A percentile compares a stretch with the other conserved stretches of the same genome.
phyloP scores from a whole-genome alignment of 2,888 invertebrate species.

The Erpobdella octoculata region DNA sequence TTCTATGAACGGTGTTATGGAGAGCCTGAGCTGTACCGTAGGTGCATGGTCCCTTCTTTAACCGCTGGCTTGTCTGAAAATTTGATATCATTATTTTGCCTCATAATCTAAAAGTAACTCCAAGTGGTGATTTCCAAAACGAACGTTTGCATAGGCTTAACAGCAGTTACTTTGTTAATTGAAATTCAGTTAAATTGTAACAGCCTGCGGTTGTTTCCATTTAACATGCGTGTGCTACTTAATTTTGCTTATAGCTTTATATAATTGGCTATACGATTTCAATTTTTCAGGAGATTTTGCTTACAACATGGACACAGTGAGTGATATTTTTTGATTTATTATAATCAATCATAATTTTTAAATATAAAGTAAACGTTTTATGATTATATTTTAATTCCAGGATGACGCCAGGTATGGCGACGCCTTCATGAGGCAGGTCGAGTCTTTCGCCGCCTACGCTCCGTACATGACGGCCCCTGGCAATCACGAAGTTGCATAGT shows the following conservation, averaged over 20 bases:
- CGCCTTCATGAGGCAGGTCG: slow-evolving; percentile 82
- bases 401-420: slow-evolving; percentile 75
- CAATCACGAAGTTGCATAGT: slow-evolving; percentile 77
- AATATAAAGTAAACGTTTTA: not conserved
- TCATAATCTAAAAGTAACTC: too few species aligned
- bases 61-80: too few species aligned
- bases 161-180: too few species aligned
- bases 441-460: slow-evolving; percentile 75
- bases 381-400: slow-evolving; percentile 39
- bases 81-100: too few species aligned
- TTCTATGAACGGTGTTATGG: not conserved
- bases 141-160: too few species aligned
- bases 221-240: too few species aligned
- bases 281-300: slow-evolving; percentile 41
- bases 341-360: slow-evolving; percentile 12
- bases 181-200: too few species aligned
- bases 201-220: too few species aligned
- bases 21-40: not conserved
- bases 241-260: too few species aligned
- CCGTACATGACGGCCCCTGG: slow-evolving; percentile 78
- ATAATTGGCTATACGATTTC: too few species aligned
- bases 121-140: too few species aligned
- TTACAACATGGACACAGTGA: slow-evolving; percentile 41
- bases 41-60: too few species aligned
- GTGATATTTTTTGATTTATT: slow-evolving; percentile 21